These are phyloP conservation scores for Pandemis corylana DNA, from an alignment of 2,888 invertebrate species.

Conservation along the genomic window DNA sequence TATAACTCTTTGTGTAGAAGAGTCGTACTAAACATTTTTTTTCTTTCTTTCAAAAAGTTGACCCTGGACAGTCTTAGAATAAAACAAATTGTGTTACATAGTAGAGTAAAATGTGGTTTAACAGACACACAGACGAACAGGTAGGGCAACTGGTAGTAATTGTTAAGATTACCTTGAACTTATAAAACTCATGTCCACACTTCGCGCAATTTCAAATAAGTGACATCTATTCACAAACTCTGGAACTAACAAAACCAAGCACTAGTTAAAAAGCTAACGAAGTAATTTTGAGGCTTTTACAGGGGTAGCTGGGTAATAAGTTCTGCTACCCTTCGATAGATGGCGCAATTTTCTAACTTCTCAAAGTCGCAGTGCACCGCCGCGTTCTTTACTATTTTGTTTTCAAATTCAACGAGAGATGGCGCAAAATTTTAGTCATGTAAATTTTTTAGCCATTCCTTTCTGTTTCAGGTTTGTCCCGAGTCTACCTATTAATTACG, in stretches of 20 bases:
- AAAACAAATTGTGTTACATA: no score
- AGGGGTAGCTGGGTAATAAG: background rate
- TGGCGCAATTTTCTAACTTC: slow-evolving; percentile 14
- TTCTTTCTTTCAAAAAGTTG: no score
- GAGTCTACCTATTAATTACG: background rate
- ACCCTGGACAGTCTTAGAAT: no score
- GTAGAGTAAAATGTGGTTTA: no score
- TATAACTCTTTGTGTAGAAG: no score
- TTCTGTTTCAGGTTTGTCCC: background rate
- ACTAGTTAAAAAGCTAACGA: background rate
- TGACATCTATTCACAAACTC: slow-evolving; percentile 21
- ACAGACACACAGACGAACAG: no score
- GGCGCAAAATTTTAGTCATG: background rate
- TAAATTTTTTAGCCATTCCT: background rate
- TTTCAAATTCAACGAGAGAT: background rate
- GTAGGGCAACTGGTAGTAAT: no score
- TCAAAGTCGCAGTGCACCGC: background rate
- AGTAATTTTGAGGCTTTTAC: background rate
- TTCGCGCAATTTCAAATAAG: background rate
- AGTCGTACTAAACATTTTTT: no score
- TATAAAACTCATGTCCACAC: no score
- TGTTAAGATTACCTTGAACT: no score
- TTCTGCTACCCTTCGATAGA: slow-evolving; percentile 11
- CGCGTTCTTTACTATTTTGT: background rate
- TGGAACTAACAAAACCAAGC: slow-evolving; percentile 5